These are phyloP conservation scores for Scolopax mira DNA, from an alignment of 2,113 vertebrate genomes.

Conservation along the genomic window DNA sequence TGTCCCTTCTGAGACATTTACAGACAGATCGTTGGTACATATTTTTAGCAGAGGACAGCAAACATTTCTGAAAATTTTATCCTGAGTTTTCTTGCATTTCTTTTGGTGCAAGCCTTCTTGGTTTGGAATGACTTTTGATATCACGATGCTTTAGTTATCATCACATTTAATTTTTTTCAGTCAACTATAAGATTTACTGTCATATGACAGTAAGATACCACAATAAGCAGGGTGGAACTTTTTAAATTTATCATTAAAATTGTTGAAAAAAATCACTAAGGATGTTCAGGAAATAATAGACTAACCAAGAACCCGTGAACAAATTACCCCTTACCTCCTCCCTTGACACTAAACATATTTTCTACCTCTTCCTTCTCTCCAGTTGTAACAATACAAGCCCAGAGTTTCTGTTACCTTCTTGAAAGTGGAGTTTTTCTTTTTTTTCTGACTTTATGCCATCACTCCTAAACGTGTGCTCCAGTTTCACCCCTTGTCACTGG, in stretches of 20 bases:
- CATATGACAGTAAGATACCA: neutral
- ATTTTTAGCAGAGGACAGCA: neutral
- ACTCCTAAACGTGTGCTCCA: neutral
- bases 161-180: neutral
- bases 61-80: neutral
- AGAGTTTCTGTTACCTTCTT: neutral
- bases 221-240: neutral
- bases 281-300: neutral
- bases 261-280: neutral
- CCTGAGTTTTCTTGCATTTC: neutral
- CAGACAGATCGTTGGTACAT: fast-evolving
- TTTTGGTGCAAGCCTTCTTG: neutral
- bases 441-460: neutral
- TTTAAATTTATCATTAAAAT: neutral
- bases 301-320: neutral
- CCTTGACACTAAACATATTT: neutral
- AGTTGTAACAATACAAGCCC: neutral
- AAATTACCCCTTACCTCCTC: neutral
- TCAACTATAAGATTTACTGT: neutral
- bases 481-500: neutral
- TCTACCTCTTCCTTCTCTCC: neutral
- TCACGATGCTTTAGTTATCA: neutral
- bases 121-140: neutral
- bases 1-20: neutral
- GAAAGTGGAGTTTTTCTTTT: neutral